Base-by-base conservation (phyloP, 1,140 invertebrate species). In the Pseudachorutes palmiensis region DNA sequence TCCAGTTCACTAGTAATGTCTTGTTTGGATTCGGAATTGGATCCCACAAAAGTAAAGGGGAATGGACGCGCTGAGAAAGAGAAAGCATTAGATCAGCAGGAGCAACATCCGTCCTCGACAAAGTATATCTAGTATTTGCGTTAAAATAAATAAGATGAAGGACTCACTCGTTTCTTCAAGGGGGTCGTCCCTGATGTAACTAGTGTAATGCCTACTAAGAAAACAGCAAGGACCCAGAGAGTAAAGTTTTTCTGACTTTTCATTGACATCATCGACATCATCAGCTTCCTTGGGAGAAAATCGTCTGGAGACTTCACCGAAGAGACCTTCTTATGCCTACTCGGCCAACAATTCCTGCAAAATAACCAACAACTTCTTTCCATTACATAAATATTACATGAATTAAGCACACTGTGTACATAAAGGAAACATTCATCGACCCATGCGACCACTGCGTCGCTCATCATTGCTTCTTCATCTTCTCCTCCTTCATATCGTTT, bases 151-250 rank as follows among this genome's bases (percentile, higher is more conserved):
- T 16, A 55, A 55, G 51, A 5, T 36, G 29, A 31, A 49, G 9
- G 3, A 64, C 62, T 68, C 63, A 70, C 69, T 65, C 69, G n/a
- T 62, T 70, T 70, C 33, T 67, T 70, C 36, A 70, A 64, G 31
- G 69, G 69, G 55, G 66, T 65, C 55, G 57, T 70, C 29, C 65
- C 69, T 57, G 65, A 70, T 9, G 63, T 26, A 31, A 64, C 65
- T 49, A 70, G 48, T 26, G 69, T 61, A 14, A 70, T 51, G 24
- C 33, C 62, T 31, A 65, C 33, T 24, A 67, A 49, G 30, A 67
- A 41, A 36, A 58, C 49, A 49, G 62, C 24, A 31, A 68, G 31
- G 33, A 48, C 49, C 57, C 65, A 67, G 26, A 64, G n/a, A 36
- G 61, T 36, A 24, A 64, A 64, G 29, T 28, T 48, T 36, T 64